Conservation (phyloP, 2,888 invertebrate genomes). For the Cheilosia pagana region DNA sequence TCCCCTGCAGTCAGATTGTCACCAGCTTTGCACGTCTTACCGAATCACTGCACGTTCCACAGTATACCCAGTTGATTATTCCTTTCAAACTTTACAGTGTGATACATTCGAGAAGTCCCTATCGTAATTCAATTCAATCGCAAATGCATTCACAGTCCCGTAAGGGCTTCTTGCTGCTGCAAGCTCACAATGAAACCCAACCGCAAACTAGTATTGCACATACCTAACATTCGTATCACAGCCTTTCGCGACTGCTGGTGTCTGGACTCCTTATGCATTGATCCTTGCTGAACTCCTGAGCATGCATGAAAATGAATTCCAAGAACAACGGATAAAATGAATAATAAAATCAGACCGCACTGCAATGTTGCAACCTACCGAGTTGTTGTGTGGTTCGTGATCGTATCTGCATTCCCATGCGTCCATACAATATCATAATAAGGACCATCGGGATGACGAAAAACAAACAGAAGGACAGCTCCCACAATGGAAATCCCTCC, state of each 20-base stretch:
- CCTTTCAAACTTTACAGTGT: conserved; percentile 19
- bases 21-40: neutral
- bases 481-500: conserved; percentile 88
- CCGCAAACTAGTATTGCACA: conserved; percentile 75
- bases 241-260: conserved; percentile 89
- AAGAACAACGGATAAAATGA: conserved; percentile 25
- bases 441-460: conserved; percentile 90
- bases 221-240: conserved; percentile 92
- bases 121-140: conserved; percentile 10
- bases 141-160: conserved; percentile 34
- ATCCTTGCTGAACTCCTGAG: conserved; percentile 85
- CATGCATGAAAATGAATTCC: conserved; percentile 16
- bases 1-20: neutral
- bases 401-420: conserved; percentile 90
- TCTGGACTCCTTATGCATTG: conserved; percentile 88
- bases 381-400: conserved; percentile 84
- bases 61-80: conserved; percentile 13
- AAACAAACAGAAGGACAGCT: conserved; percentile 92
- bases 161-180: neutral
- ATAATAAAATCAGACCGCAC: neutral
- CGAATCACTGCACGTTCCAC: neutral
- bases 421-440: conserved; percentile 90
- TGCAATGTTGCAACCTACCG: conserved; percentile 77
- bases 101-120: neutral
- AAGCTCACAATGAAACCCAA: neutral